Base-by-base conservation (phyloP, 1,140 invertebrate species). In the Camponotus pennsylvanicus region DNA sequence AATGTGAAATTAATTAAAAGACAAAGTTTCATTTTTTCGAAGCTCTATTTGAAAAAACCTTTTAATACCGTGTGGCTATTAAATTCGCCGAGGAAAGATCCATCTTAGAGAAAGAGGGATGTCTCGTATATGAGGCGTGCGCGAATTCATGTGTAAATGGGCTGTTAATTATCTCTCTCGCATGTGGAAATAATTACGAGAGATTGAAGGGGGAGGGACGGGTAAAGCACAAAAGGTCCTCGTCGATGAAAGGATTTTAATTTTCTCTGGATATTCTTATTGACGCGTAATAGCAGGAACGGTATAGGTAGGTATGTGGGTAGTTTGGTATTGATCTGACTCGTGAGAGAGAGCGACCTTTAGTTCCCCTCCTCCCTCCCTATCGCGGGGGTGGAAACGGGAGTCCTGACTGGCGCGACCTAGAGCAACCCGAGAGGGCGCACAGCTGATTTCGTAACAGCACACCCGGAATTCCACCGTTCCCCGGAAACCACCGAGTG, bases 371-470 rank as follows among this genome's bases (percentile, higher is more conserved):
- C 13, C 61, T 45, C 82, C 88, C 70, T 89, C 64, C 88, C 57
- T 32, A 45, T 52, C 21, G 42, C n/a, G 78, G 77, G 73, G 82
- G 45, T 85, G 63, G 61, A 76, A 85, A 61, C 52, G 57, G 71
- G 57, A 45, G 15, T 34, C 57, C 70, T 21, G 66, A 75, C 78
- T 86, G 79, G 79, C 90, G 64, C 90, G 90, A 91, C 90, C 90
- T 91, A 91, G 87, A 91, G 84, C 90, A 91, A 91, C 86, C 75
- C 69, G 55, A 83, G 67, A 85, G 71, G 75, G 84, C 83, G 90
- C 84, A 89, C 90, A 91, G 90, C 90, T 91, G 90, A 91, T 91
- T 91, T 91, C 89, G 89, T 91, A 91, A 91, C 90, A 34, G 85
- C 83, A 86, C 83, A 80, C 73, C 87, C 66, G 77, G 80, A 87